Evolutionary conservation across 2,797 vertebrate species (phyloP).

Genomic region (Mormyrops attenuatus): DNA sequence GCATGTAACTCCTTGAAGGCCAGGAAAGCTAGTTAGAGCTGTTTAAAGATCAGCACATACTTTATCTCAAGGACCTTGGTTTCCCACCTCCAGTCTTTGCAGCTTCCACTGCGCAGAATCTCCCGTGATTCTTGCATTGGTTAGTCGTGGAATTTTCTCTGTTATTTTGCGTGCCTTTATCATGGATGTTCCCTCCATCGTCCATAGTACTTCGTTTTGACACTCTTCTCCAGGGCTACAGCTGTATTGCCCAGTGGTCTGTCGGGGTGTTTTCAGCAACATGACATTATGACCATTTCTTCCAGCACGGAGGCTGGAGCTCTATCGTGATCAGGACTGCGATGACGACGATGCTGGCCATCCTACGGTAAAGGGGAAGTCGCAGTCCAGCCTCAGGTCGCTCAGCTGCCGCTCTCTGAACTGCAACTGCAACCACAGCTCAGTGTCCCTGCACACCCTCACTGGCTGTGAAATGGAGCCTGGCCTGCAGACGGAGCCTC

Average conservation of each 20-base stretch:
- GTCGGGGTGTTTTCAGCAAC: background rate
- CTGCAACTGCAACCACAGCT: slow-evolving; percentile 62
- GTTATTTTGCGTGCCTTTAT: background rate
- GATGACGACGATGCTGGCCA: slow-evolving; percentile 46
- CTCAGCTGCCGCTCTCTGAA: slow-evolving; percentile 52
- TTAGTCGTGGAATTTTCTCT: background rate
- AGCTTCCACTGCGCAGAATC: background rate
- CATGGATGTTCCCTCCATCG: background rate
- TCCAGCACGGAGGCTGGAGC: slow-evolving; percentile 74
- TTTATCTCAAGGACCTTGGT: background rate
- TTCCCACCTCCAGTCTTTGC: background rate
- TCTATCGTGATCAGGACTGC: slow-evolving; percentile 63
- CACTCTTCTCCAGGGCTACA: background rate
- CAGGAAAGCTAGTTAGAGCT: background rate
- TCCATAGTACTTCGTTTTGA: background rate
- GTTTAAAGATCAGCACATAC: background rate
- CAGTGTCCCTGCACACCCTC: slow-evolving; percentile 55
- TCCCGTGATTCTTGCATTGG: background rate
- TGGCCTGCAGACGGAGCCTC: slow-evolving; percentile 36
- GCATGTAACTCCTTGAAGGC: background rate
- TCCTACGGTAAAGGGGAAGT: slow-evolving; percentile 42
- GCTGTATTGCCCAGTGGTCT: background rate
- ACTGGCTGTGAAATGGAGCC: slow-evolving; percentile 44
- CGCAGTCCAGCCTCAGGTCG: slow-evolving; percentile 41
- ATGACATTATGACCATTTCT: background rate